Conservation (phyloP, 2,797 vertebrate species). For the Chrysolophus pictus region DNA sequence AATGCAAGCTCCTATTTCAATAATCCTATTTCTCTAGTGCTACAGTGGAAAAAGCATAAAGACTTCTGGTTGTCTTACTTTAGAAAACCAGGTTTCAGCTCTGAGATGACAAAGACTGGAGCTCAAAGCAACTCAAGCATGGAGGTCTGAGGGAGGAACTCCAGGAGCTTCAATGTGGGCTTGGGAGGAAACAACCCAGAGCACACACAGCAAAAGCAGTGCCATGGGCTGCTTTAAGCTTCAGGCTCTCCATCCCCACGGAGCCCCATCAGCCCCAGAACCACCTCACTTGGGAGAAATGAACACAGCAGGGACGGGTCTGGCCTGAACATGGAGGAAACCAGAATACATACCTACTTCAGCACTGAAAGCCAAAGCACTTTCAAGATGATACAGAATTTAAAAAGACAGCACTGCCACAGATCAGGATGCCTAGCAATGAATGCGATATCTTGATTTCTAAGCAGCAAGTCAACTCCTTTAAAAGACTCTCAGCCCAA, state of each 20-base stretch:
- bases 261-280: rapidly evolving
- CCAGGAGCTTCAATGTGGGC: neutral
- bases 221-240: neutral
- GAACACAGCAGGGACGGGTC: neutral
- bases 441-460: neutral
- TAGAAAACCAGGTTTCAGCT: neutral
- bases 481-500: neutral
- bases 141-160: neutral
- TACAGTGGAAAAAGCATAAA: neutral
- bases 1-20: neutral
- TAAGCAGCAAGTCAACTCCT: neutral
- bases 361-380: neutral
- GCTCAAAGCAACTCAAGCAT: neutral
- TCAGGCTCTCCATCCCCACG: neutral
- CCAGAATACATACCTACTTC: neutral
- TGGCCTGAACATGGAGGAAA: neutral
- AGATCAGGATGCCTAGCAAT: neutral
- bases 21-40: neutral
- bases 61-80: neutral
- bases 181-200: neutral
- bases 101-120: neutral
- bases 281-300: rapidly evolving
- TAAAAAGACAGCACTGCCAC: neutral
- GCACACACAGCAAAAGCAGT: neutral
- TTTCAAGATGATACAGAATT: neutral